Percentiles rank a stretch among this genome's conserved stretches.
These are phyloP conservation scores for Okamejei kenojei DNA, from an alignment of 2,797 vertebrate genomes.

Conservation along the genomic window DNA sequence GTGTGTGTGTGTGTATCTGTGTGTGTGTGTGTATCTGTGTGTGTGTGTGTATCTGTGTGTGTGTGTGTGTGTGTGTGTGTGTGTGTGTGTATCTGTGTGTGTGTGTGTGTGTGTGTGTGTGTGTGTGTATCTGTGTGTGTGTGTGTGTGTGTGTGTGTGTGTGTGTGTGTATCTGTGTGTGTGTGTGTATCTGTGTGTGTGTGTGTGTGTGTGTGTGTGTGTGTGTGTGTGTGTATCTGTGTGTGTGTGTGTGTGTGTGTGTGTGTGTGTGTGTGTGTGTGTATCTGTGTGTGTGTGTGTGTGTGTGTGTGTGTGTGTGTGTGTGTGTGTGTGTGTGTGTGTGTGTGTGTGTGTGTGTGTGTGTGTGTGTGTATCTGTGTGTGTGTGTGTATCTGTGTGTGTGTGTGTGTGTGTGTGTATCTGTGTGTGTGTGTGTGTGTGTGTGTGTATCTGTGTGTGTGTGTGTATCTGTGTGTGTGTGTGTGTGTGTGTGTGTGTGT, in stretches of 20 bases:
- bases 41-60: neutral
- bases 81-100: conserved; percentile 41
- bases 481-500: neutral
- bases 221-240: neutral
- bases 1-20: too few relatives aligned
- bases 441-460: neutral
- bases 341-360: neutral
- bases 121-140: conserved; percentile 46
- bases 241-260: neutral
- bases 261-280: conserved; percentile 23
- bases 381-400: neutral
- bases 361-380: neutral
- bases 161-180: conserved; percentile 33
- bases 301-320: neutral
- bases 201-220: neutral
- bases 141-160: neutral
- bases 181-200: neutral
- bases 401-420: neutral
- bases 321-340: neutral
- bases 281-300: neutral
- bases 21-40: neutral
- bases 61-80: neutral
- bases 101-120: neutral
- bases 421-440: neutral
- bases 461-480: neutral